These are phyloP conservation scores for Lamellibrachia satsuma DNA, from an alignment of 2,888 invertebrate genomes.

Conservation along the genomic window DNA sequence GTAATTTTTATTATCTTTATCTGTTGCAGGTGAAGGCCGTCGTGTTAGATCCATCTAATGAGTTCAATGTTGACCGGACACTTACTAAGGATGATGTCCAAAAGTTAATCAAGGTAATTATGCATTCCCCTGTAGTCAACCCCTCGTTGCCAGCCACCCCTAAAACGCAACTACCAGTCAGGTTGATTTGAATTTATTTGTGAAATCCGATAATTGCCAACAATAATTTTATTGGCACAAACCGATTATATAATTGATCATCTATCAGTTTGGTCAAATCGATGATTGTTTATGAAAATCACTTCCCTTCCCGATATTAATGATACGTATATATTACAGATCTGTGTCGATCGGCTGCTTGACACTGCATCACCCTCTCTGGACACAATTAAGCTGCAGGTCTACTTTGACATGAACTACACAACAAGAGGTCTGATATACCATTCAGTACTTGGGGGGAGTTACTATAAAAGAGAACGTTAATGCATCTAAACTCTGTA, in stretches of 20 bases:
- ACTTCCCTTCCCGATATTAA: background rate
- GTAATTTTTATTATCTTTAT: background rate
- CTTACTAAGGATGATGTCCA: constrained; percentile 66
- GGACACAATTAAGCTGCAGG: constrained; percentile 67
- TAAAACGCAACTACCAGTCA: too few relatives aligned
- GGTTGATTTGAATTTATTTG: too few relatives aligned
- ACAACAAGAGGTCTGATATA: constrained; percentile 60
- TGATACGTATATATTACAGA: constrained; percentile 45
- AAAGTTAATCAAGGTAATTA: constrained; percentile 62
- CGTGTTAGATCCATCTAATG: constrained; percentile 65
- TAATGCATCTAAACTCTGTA: too few relatives aligned
- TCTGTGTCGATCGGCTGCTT: constrained; percentile 64
- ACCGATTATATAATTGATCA: too few relatives aligned
- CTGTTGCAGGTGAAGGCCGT: constrained; percentile 62
- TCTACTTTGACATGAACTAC: constrained; percentile 67
- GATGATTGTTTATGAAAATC: too few relatives aligned
- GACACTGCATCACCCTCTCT: constrained; percentile 62
- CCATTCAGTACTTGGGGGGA: too few relatives aligned
- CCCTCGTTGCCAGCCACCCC: too few relatives aligned
- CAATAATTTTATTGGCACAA: too few relatives aligned
- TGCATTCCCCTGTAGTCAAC: background rate
- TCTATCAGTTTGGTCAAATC: too few relatives aligned
- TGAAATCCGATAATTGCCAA: too few relatives aligned
- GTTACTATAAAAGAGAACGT: too few relatives aligned
- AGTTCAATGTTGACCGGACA: constrained; percentile 66